phyloP scores from a whole-genome alignment of 2,888 invertebrate species.

The Sphaeridia pumilis region DNA sequence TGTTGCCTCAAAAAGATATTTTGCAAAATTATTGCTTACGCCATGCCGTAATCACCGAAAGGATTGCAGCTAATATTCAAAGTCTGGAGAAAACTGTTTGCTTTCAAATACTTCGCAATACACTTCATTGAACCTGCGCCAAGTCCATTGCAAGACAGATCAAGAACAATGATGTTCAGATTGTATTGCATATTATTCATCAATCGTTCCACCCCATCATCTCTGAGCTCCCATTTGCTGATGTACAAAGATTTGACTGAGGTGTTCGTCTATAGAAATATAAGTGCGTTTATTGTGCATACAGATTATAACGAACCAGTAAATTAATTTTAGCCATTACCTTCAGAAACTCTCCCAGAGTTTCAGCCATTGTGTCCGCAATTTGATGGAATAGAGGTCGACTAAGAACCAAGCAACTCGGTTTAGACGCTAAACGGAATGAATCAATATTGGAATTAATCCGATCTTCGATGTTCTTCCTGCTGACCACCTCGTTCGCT shows the following conservation, averaged over 20 bases:
- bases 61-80: constrained; percentile 30
- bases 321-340: constrained; percentile 14
- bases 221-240: constrained; percentile 32
- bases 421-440: constrained; percentile 23
- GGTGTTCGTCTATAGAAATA: constrained; percentile 25
- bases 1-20: not conserved
- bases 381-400: constrained; percentile 27
- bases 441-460: not conserved
- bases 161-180: constrained; percentile 23
- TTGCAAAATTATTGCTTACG: constrained; percentile 14
- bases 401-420: constrained; percentile 29
- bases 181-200: constrained; percentile 24
- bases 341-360: constrained; percentile 27
- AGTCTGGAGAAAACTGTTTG: constrained; percentile 27
- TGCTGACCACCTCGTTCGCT: constrained; percentile 11
- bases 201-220: constrained; percentile 31
- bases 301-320: not conserved
- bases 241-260: constrained; percentile 29
- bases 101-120: constrained; percentile 21
- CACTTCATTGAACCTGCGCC: constrained; percentile 26
- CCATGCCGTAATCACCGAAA: constrained; percentile 29
- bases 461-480: not conserved
- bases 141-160: constrained; percentile 26
- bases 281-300: no score
- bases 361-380: constrained; percentile 24